Conservation (phyloP, 2,113 vertebrate genomes). For the Phodopus roborovskii region DNA sequence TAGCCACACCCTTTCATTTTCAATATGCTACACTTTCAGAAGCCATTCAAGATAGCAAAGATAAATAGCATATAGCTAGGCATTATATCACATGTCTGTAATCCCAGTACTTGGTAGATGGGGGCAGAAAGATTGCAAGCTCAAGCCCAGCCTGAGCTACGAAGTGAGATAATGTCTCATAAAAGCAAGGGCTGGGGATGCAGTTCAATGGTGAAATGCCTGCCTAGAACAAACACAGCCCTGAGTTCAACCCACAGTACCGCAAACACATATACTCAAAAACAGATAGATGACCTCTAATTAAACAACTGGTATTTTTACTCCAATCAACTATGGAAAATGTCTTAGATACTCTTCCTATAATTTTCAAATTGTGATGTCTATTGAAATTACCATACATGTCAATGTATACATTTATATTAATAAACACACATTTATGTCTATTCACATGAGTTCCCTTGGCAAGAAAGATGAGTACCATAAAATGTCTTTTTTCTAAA, state of each 20-base stretch:
- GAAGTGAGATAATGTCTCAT: background rate
- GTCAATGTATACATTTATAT: background rate
- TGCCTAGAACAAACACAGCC: background rate
- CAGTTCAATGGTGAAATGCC: background rate
- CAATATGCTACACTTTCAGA: background rate
- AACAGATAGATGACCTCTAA: background rate
- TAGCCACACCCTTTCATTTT: background rate
- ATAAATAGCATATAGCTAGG: background rate
- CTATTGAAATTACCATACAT: background rate
- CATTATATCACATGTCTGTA: background rate
- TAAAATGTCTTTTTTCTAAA: conserved; percentile 60
- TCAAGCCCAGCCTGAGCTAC: background rate
- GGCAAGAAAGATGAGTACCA: conserved; percentile 37
- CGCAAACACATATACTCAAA: background rate
- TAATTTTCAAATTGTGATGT: conserved; percentile 3
- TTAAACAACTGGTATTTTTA: background rate
- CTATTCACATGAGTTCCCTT: conserved; percentile 40
- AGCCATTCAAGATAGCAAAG: background rate
- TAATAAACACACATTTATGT: background rate
- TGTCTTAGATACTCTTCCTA: background rate
- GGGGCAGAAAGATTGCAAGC: background rate
- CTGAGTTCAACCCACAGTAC: background rate
- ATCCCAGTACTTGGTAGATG: background rate
- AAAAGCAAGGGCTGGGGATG: background rate
- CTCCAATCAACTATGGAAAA: background rate